Conservation (phyloP, 2,797 vertebrate species). For the Myotis myotis region DNA sequence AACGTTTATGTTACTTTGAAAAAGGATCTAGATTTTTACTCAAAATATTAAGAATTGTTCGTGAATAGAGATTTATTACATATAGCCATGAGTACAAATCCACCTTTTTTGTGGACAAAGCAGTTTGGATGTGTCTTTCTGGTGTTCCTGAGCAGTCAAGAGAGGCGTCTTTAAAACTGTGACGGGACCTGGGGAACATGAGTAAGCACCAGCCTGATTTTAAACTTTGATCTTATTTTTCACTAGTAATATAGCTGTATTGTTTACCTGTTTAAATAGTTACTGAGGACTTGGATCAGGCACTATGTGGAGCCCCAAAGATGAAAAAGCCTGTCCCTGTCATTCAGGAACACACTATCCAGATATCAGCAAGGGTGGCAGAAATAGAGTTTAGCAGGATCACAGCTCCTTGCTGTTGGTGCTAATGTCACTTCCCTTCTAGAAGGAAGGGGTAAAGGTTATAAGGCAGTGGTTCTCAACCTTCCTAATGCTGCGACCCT, state of each 20-base stretch:
- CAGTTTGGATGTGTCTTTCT: neutral
- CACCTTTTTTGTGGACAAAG: neutral
- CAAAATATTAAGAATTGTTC: neutral
- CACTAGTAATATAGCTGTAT: neutral
- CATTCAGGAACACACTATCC: neutral
- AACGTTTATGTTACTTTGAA: neutral
- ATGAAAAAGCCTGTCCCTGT: neutral
- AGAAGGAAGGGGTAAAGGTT: neutral
- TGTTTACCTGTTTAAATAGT: neutral
- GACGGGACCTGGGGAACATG: neutral
- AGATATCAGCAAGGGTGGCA: neutral
- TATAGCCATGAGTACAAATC: neutral
- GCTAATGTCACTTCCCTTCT: neutral
- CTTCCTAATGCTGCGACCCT: too few relatives aligned
- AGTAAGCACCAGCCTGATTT: neutral
- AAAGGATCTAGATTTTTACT: neutral
- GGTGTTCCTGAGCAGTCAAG: neutral
- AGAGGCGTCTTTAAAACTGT: neutral
- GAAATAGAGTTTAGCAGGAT: neutral
- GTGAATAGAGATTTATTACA: neutral
- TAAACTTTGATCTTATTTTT: conserved; percentile 23
- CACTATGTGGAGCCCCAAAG: neutral
- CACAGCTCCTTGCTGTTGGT: neutral
- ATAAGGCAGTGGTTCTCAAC: neutral
- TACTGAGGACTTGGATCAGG: neutral